Conservation (phyloP, 2,113 vertebrate genomes). For the Oreochromis tanganicae region DNA sequence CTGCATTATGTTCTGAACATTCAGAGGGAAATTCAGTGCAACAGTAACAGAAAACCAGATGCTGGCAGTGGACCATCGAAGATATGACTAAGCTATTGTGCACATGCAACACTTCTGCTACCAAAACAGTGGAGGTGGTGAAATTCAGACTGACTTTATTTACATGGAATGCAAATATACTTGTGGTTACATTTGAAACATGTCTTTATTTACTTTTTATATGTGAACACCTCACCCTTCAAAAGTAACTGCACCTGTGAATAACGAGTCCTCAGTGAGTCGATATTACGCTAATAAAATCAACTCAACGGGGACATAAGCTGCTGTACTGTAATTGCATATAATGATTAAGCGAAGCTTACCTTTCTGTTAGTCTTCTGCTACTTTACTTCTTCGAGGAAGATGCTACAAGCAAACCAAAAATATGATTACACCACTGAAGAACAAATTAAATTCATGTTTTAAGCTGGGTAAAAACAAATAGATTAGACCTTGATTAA, state of each 20-base stretch:
- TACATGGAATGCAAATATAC: constrained; percentile 60
- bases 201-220: background rate
- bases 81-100: background rate
- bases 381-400: background rate
- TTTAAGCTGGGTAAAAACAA: background rate
- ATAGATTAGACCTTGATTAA: background rate
- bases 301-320: background rate
- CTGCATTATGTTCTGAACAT: background rate
- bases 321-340: background rate
- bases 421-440: background rate
- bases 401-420: background rate
- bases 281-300: background rate
- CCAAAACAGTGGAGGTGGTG: background rate
- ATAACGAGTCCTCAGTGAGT: background rate
- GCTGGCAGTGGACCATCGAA: background rate
- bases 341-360: background rate
- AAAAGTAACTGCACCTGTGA: background rate
- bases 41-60: background rate
- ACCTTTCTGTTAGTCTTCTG: background rate
- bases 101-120: background rate
- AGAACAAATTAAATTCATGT: background rate
- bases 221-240: background rate
- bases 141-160: constrained; percentile 26
- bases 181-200: background rate
- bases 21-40: background rate